Evolutionary conservation across 1,140 invertebrate genomes (phyloP).

Genomic region (Homalodisca vitripennis): DNA sequence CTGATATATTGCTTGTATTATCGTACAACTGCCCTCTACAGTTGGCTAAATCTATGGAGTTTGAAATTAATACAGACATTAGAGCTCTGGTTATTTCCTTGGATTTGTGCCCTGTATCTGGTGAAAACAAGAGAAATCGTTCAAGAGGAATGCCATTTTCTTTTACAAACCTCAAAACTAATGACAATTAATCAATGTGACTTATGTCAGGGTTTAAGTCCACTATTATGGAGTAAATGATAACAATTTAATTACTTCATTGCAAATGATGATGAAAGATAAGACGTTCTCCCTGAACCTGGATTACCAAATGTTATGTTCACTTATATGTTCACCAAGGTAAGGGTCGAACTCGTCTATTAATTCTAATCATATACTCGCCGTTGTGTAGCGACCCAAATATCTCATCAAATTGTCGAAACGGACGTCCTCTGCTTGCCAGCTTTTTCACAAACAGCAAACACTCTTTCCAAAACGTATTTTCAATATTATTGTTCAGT

Average conservation of each 20-base stretch:
- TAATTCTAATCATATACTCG: slow-evolving; percentile 44
- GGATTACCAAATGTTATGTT: slow-evolving; percentile 45
- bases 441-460: slow-evolving; percentile 40
- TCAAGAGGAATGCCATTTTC: slow-evolving; percentile 25
- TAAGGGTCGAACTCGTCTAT: too few species aligned
- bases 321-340: slow-evolving; percentile 45
- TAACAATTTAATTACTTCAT: slow-evolving; percentile 45
- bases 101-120: slow-evolving; percentile 30
- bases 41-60: too few species aligned
- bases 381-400: too few species aligned
- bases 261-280: slow-evolving; percentile 45
- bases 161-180: slow-evolving; percentile 43
- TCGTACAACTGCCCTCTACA: too few species aligned
- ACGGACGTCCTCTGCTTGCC: slow-evolving; percentile 37
- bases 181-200: slow-evolving; percentile 46
- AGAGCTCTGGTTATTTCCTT: slow-evolving; percentile 25
- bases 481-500: slow-evolving; percentile 33
- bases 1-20: slow-evolving; percentile 44
- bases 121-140: slow-evolving; percentile 31
- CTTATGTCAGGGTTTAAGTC: slow-evolving; percentile 48
- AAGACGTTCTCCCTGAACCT: slow-evolving; percentile 42
- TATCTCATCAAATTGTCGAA: slow-evolving; percentile 43
- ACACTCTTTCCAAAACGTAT: slow-evolving; percentile 39
- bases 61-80: too few species aligned
- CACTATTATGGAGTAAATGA: slow-evolving; percentile 45